Evolutionary conservation across 2,888 invertebrate species (phyloP), one percentile per base, ranked within the genome.

Genomic region (Ophion costatus): DNA sequence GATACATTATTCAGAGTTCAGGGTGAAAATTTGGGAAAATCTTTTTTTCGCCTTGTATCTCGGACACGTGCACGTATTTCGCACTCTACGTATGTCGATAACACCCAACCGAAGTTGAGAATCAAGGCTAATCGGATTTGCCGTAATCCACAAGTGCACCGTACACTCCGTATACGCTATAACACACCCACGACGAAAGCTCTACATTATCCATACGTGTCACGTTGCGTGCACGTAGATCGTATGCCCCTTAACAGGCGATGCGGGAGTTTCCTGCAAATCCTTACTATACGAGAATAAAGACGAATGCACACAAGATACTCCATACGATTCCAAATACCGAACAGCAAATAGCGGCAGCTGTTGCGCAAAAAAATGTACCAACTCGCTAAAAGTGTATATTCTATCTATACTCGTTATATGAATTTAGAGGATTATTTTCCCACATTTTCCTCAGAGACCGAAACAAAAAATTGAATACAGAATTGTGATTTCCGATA

Each of bases 41-140:
- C 59, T n/a, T 29, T 29, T 59, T n/a, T 29, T 33, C 67, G 1
- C 69, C 17, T 14, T 69, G 17, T 61, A 45, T 51, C 20, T 33
- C n/a, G 11, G 29, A 29, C 17, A 38, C 3, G 24, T 22, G 20
- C 38, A 57, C n/a, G 42, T 71, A 61, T n/a, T 20, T 78, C 51
- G 51, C 29, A 24, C 69, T 42, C 45, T 45, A 78, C 51, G 61
- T 64, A 45, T 57, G 71, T 66, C 66, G 66, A 77, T 66, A 75
- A 79, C 79, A 79, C 64, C 51, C 64, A 56, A 51, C 75, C 67
- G 70, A 79, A 82, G 82, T 71, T 70, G 75, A 70, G 70, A 71
- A 51, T 71, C 71, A 75, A 59, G 79, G 75, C 64, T 79, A 79
- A 82, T 82, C 82, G 82, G 84, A 84, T 84, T 84, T 84, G n/a